Conservation (phyloP, 2,797 vertebrate species). For the Periparus ater region DNA sequence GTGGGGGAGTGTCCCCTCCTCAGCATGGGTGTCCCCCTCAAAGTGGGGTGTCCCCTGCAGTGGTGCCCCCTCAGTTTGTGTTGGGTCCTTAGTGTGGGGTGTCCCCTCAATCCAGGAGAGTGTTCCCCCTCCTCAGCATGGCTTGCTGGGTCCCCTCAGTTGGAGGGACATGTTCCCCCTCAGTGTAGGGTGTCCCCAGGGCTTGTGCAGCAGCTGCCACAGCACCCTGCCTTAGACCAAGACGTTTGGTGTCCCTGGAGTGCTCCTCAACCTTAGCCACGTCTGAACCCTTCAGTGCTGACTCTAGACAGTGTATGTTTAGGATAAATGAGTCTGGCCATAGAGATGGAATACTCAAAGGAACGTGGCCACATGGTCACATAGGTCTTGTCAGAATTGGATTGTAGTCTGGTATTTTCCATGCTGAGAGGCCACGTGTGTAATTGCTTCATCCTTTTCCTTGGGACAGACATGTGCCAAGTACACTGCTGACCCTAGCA, state of each 20-base stretch:
- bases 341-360: not conserved
- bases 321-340: not conserved
- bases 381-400: not conserved
- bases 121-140: not conserved
- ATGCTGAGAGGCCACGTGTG: accelerated
- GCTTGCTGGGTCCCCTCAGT: not conserved
- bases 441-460: conserved; percentile 17
- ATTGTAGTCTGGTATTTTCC: not conserved
- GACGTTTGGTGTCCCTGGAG: not conserved
- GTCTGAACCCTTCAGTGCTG: not conserved
- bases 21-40: too few relatives aligned
- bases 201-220: not conserved
- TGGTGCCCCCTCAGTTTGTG: too few relatives aligned
- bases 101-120: not conserved
- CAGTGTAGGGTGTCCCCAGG: not conserved
- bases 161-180: not conserved
- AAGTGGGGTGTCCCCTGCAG: not conserved
- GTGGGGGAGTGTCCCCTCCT: not conserved
- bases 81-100: too few relatives aligned
- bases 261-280: accelerated
- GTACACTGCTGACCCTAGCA: conserved; percentile 2
- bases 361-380: not conserved
- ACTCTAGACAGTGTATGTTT: not conserved
- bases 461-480: conserved; percentile 1
- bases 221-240: too few relatives aligned